Evolutionary conservation across 2,888 invertebrate species (phyloP).

Genomic region (Boloria euphrosyne): DNA sequence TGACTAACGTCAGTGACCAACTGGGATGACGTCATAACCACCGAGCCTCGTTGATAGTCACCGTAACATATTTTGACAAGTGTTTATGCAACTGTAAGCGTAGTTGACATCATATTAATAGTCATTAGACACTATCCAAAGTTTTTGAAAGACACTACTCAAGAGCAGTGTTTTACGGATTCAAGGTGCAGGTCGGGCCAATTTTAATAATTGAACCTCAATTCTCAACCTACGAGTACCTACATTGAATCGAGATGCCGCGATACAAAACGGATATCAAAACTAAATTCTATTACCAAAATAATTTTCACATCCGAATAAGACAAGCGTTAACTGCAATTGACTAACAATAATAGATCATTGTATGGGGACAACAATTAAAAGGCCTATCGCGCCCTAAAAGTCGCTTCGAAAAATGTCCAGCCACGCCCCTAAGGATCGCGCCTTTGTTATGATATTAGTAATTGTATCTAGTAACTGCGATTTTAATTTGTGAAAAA

Average conservation of each 20-base stretch:
- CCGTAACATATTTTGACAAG: not conserved
- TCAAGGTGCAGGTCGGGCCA: no score
- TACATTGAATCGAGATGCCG: no score
- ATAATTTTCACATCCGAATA: slow-evolving; percentile 11
- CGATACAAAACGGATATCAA: not conserved
- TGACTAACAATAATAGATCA: slow-evolving; percentile 39
- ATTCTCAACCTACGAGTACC: no score
- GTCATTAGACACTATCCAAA: not conserved
- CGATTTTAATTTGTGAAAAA: not conserved
- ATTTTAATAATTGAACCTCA: no score
- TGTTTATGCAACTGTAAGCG: not conserved
- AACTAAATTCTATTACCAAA: slow-evolving; percentile 5
- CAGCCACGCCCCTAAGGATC: slow-evolving; percentile 45
- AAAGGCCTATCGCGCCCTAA: slow-evolving; percentile 43
- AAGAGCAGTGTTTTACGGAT: slow-evolving; percentile 3
- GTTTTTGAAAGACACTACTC: not conserved
- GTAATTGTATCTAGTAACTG: slow-evolving; percentile 22
- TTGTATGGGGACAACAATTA: slow-evolving; percentile 41
- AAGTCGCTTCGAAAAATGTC: slow-evolving; percentile 44
- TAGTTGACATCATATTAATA: slow-evolving; percentile 1
- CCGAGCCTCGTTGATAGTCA: not conserved
- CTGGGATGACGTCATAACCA: not conserved
- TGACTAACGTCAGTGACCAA: not conserved
- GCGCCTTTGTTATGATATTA: slow-evolving; percentile 27
- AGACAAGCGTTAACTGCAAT: slow-evolving; percentile 17